Base-by-base conservation (phyloP, 2,113 vertebrate genomes). In the Aramus guarauna region DNA sequence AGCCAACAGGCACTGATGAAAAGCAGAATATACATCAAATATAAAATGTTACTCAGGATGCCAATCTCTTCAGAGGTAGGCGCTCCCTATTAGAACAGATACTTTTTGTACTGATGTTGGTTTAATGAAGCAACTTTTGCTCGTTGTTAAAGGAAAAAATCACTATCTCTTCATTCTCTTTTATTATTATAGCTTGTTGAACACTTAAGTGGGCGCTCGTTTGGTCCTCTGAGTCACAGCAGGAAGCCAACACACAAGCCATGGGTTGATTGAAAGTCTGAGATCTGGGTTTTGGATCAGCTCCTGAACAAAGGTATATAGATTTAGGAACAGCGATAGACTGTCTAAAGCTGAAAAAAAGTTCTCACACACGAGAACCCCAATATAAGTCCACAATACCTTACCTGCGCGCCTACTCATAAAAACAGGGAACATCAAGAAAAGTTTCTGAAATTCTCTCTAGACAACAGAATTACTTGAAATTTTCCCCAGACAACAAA, bases 381-480 rank as follows among this genome's bases (percentile, higher is more conserved):
- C 95, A 85, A 36, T 30, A 55, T 11, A 50, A 72, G 81, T 48
- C 72, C 26, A 67, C 5, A 39, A 87, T 43, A 68, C 63, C 22
- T 79, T 62, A 92, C 66, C 36, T 63, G 19, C 60, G 32, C 90
- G 95, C 63, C 60, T 73, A 6, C 45, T 85, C 78, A 71, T 45
- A 92, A 91, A 90, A 73, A 12, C 37, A 55, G 77, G 37, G 36
- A 92, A 89, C 64, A 72, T n/a, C 5, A 10, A 84, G 69, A 72
- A 48, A 53, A 88, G 36, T 84, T 96, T 92, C 88, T 92, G 32
- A 95, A 96, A 69, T 29, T 82, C 77, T 94, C 81, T 79, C 37
- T 14, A 95, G 69, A 96, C 50, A 95, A 94, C 53, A 64, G 96
- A 96, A 96, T 94, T 85, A 75, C 39, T 94, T 95, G 77, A 64